Evolutionary conservation across 1,140 invertebrate species (phyloP).

Genomic region (Neodiprion lecontei): DNA sequence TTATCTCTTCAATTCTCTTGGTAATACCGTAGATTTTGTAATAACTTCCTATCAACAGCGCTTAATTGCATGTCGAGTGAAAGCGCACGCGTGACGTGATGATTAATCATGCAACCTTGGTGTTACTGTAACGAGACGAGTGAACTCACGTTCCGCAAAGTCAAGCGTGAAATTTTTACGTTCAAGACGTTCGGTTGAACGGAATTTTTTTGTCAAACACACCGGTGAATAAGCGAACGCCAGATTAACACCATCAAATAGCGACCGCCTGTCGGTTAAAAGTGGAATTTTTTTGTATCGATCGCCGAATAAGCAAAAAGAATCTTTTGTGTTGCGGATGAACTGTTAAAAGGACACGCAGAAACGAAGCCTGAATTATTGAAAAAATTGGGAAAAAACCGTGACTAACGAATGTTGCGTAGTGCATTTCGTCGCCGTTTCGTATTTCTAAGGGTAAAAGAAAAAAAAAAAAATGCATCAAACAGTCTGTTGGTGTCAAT

Average conservation of each 20-base stretch:
- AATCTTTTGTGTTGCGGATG: no score
- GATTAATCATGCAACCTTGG: slow-evolving; percentile 10
- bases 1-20: no score
- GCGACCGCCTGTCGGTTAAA: background rate
- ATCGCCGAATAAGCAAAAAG: background rate
- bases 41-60: background rate
- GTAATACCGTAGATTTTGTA: no score
- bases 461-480: no score
- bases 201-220: background rate
- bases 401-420: no score
- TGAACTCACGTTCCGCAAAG: background rate
- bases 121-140: background rate
- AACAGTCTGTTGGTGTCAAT: no score
- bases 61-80: slow-evolving; percentile 12
- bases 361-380: no score
- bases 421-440: no score
- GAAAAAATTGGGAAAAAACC: no score
- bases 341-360: no score
- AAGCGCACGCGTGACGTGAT: background rate
- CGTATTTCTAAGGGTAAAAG: no score
- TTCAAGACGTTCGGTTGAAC: background rate
- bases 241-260: background rate
- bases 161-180: slow-evolving; percentile 1
- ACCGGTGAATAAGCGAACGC: background rate
- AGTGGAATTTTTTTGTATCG: background rate